phyloP scores from a whole-genome alignment of 2,797 vertebrate genomes.

The Mus spretus region DNA sequence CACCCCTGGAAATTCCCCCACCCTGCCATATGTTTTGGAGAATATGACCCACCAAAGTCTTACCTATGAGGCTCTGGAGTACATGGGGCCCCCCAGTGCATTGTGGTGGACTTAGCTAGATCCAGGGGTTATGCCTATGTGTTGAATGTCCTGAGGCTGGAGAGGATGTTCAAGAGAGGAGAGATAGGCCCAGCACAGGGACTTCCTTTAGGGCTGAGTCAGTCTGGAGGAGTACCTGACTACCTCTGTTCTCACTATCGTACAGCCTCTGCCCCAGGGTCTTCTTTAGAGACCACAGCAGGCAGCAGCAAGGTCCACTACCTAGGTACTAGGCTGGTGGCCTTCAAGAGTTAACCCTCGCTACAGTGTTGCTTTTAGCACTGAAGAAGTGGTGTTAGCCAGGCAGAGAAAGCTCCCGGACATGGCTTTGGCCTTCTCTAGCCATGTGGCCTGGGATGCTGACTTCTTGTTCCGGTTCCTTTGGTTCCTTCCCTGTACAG shows the following conservation, averaged over 20 bases:
- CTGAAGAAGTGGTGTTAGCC: background rate
- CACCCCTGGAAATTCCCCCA: background rate
- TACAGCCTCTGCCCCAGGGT: background rate
- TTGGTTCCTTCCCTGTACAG: background rate
- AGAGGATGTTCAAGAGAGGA: background rate
- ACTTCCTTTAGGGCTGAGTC: background rate
- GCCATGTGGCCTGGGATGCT: background rate
- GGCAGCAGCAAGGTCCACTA: background rate
- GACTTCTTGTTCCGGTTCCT: background rate
- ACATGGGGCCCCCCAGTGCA: background rate
- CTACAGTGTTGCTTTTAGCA: background rate
- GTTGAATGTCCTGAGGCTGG: background rate
- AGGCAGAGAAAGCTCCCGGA: background rate
- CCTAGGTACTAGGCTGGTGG: accelerated
- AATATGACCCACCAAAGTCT: constrained; percentile 28
- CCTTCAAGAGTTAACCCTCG: background rate
- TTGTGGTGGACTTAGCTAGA: background rate
- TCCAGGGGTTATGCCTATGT: background rate
- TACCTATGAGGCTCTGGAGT: constrained; percentile 22
- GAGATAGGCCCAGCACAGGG: background rate
- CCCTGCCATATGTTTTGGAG: constrained; percentile 5
- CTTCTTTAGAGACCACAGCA: background rate
- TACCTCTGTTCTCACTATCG: accelerated
- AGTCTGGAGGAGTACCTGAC: background rate
- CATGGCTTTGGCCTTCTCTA: background rate